Percentiles rank a stretch among this genome's conserved stretches.
Conservation (phyloP, 2,888 invertebrate species). For the Ormyrus labotus region DNA sequence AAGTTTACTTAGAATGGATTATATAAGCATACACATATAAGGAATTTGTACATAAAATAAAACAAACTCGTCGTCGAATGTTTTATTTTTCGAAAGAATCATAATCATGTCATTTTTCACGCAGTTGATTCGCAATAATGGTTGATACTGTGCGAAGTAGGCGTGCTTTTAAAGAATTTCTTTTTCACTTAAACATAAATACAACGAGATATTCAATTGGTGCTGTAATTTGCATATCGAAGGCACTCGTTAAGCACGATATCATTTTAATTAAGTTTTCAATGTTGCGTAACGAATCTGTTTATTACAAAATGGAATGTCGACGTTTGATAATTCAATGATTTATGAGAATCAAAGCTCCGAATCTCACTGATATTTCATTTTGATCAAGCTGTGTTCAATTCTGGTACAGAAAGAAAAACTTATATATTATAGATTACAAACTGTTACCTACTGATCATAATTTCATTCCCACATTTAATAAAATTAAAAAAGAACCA, state of each 20-base stretch:
- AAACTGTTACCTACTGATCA: conserved; percentile 26
- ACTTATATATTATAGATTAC: conserved; percentile 16
- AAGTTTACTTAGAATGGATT: background rate
- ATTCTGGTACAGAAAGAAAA: conserved; percentile 22
- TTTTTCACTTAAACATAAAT: background rate
- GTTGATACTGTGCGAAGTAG: background rate
- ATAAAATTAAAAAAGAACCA: conserved; percentile 37
- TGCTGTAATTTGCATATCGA: conserved; percentile 45
- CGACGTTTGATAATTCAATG: background rate
- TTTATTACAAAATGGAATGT: conserved; percentile 6
- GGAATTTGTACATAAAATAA: conserved; percentile 44
- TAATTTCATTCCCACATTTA: conserved; percentile 31
- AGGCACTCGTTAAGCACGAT: conserved; percentile 32
- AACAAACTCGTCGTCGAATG: conserved; percentile 24
- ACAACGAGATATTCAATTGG: conserved; percentile 24
- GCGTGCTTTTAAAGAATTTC: conserved; percentile 1
- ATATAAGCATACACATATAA: conserved; percentile 21
- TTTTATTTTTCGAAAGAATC: conserved; percentile 37
- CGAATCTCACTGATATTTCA: conserved; percentile 8
- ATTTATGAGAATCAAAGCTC: background rate
- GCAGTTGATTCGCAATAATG: conserved; percentile 1
- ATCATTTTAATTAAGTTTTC: background rate
- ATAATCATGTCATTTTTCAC: conserved; percentile 28
- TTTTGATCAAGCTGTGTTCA: conserved; percentile 35
- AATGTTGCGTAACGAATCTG: conserved; percentile 3